Conservation (phyloP, 2,113 vertebrate genomes). For the Microtus oregoni region DNA sequence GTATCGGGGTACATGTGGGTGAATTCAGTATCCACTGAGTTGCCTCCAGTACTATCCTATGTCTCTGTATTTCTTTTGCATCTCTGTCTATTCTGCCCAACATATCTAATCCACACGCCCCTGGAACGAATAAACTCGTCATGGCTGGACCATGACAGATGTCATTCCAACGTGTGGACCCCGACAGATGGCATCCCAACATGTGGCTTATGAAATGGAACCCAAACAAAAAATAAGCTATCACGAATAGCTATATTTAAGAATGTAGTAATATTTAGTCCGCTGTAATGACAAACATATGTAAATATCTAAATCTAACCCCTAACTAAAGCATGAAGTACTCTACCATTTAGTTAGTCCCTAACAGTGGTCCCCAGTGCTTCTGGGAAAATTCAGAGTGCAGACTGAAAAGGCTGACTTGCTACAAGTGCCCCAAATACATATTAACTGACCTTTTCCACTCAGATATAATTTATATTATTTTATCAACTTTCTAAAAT, state of each 20-base stretch:
- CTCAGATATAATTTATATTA: slow-evolving; percentile 30
- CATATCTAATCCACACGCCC: too few relatives aligned
- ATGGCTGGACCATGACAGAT: too few relatives aligned
- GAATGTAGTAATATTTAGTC: neutral
- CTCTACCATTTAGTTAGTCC: too few relatives aligned
- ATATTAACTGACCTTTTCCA: neutral
- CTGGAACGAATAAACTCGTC: too few relatives aligned
- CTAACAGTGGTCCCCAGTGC: too few relatives aligned
- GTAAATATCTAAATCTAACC: neutral
- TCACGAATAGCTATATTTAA: neutral
- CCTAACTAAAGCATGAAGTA: neutral
- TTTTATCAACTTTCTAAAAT: slow-evolving; percentile 4
- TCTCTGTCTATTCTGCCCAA: too few relatives aligned
- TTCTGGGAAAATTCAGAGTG: neutral
- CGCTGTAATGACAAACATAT: neutral
- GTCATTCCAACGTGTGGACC: too few relatives aligned
- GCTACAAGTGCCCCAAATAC: neutral
- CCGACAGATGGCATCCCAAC: too few relatives aligned
- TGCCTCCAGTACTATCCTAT: too few relatives aligned
- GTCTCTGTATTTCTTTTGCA: too few relatives aligned
- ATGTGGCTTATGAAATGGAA: neutral
- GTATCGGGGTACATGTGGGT: too few relatives aligned
- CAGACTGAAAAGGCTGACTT: neutral
- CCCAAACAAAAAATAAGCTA: neutral
- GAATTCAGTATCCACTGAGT: too few relatives aligned